Evolutionary conservation across 2,888 invertebrate species (phyloP).

Genomic region (Fragum whitleyi): DNA sequence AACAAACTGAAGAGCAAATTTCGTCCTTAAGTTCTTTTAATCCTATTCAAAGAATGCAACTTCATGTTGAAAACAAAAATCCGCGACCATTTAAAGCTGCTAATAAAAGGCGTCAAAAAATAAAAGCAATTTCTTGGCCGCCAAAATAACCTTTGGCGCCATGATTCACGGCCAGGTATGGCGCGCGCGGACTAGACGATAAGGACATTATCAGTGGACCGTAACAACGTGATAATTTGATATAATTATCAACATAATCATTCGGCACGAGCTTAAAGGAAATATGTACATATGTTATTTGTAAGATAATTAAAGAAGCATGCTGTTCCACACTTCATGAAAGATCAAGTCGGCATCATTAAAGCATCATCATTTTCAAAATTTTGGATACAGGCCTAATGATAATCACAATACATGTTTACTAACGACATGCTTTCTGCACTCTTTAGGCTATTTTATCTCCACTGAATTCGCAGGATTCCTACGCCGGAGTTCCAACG

Average conservation of each 20-base stretch:
- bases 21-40: no score
- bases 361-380: no score
- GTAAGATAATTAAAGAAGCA: background rate
- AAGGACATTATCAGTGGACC: background rate
- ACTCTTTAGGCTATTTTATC: no score
- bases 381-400: no score
- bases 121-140: background rate
- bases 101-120: background rate
- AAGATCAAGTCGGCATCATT: no score
- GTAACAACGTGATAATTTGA: background rate
- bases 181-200: background rate
- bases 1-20: no score
- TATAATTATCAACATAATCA: background rate
- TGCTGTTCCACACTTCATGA: background rate
- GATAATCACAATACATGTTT: no score
- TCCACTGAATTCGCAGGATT: no score
- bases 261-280: background rate
- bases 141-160: conserved; percentile 9
- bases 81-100: background rate
- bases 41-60: no score
- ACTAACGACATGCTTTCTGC: no score
- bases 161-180: background rate
- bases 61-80: no score
- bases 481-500: no score
- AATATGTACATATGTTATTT: background rate